Base-by-base conservation (phyloP, 2,797 vertebrate species). In the Sarcoramphus papa region DNA sequence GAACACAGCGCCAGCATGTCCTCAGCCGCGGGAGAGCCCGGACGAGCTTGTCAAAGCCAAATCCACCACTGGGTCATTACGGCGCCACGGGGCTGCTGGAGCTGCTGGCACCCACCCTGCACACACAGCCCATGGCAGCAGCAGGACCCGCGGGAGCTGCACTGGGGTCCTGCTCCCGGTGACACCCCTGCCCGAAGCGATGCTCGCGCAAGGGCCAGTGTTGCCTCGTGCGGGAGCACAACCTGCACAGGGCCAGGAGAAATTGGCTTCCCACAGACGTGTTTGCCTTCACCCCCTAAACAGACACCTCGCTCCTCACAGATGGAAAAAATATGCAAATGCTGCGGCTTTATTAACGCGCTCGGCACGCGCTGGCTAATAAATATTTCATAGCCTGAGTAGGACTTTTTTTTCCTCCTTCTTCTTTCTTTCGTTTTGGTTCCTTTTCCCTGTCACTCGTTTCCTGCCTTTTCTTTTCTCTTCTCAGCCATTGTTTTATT, bases 311-410 rank as follows among this genome's bases (percentile, higher is more conserved):
- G 11, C 57, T 86, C 88, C 85, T 85, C 7, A 6, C 87, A 35
- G 48, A 80, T 45, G 11, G 92, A 67, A 68, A 56, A 70, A 90
- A 93, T 90, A 97, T 97, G 95, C 96, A 96, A 95, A 97, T 97
- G 82, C 73, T 74, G 89, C 27, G 28, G 93, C 87, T 95, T 96
- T 96, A 97, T 96, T 97, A 97, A 97, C 84, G 95, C 77, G 79
- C 96, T 97, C 70, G 69, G 95, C 96, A 97, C 95, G 94, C 94
- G 94, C 94, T 92, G 86, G 95, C 96, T 97, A 92, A 97, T 97
- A 96, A 97, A 97, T 97, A 97, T 97, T 97, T 97, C 95, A 97
- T 97, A 88, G 90, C 96, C 94, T 19, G 84, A 94, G 95, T 91
- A 94, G 81, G 96, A 96, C 96, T 95, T 96, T 95, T 92, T 69